phyloP scores from a whole-genome alignment of 2,113 vertebrate species.

The Malurus melanocephalus region DNA sequence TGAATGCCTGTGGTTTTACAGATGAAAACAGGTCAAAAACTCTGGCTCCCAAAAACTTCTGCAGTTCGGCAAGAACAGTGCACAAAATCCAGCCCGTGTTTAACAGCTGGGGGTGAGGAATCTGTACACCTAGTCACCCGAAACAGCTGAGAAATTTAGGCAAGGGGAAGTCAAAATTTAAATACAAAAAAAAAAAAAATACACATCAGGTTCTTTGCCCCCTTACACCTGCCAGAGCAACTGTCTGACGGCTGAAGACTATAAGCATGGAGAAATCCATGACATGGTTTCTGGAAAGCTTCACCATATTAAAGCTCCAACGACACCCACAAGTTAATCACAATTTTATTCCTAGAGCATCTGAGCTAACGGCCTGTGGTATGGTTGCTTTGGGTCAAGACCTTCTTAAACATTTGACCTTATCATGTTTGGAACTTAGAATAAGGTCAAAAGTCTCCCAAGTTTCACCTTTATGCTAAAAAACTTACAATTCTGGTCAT shows the following conservation, averaged over 20 bases:
- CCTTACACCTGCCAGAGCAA: background rate
- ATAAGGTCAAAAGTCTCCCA: background rate
- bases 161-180: background rate
- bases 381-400: background rate
- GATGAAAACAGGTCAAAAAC: background rate
- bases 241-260: background rate
- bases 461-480: background rate
- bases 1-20: background rate
- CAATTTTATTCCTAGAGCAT: background rate
- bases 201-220: background rate
- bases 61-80: background rate
- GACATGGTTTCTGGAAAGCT: background rate
- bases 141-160: background rate
- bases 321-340: background rate
- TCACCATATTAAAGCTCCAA: background rate
- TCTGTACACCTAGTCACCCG: background rate
- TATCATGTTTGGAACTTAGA: background rate
- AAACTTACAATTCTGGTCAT: background rate
- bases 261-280: background rate
- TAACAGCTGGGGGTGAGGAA: background rate
- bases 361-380: background rate
- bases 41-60: background rate
- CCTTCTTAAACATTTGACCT: background rate
- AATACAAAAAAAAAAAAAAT: fast-evolving
- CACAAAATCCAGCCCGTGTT: background rate